Conservation (phyloP, 2,113 vertebrate genomes). For the Mormyrus iriodes region DNA sequence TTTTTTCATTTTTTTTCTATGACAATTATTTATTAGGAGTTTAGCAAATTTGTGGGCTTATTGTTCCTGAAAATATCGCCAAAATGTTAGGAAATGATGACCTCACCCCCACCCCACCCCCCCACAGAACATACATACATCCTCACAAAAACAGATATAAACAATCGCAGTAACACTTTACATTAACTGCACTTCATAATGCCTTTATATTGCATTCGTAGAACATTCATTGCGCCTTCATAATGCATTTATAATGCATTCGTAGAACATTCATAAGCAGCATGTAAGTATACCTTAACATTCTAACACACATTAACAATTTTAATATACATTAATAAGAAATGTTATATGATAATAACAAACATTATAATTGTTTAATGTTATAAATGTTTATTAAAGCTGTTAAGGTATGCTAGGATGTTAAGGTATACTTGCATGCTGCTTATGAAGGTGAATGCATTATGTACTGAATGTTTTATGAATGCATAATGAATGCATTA, state of each 20-base stretch:
- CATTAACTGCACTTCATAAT: background rate
- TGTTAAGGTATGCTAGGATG: no score
- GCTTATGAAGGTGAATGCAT: no score
- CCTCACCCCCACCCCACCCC: background rate
- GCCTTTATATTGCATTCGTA: background rate
- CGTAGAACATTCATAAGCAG: no score
- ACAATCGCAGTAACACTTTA: background rate
- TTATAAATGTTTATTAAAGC: no score
- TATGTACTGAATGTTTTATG: background rate
- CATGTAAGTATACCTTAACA: no score
- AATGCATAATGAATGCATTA: background rate
- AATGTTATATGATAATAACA: no score
- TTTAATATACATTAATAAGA: no score
- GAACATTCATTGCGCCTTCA: no score
- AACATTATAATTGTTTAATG: no score
- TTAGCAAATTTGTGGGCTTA: background rate
- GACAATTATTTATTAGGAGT: background rate
- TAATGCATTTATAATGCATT: no score
- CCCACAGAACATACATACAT: background rate
- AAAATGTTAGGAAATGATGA: background rate
- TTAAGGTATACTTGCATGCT: no score
- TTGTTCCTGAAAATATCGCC: background rate
- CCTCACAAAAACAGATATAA: background rate
- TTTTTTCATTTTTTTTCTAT: background rate
- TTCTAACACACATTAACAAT: no score